phyloP scores from a whole-genome alignment of 2,888 invertebrate species.

The Trichogramma evanescens region DNA sequence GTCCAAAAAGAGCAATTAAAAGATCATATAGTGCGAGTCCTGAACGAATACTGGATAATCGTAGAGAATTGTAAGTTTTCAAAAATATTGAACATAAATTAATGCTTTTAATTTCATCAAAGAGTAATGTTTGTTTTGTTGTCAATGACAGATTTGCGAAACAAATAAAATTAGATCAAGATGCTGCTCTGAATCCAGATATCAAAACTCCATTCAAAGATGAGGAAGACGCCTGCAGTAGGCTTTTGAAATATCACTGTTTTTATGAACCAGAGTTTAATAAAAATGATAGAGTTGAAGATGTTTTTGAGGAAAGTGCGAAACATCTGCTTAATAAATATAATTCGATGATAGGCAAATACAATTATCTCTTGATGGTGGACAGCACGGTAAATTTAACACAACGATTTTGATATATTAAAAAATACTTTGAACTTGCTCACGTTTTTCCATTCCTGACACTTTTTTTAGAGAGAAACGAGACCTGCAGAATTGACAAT shows the following conservation, averaged over 20 bases:
- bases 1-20: conserved; percentile 43
- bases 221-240: conserved; percentile 67
- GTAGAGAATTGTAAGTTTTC: not conserved
- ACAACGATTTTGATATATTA: not conserved
- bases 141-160: conserved; percentile 59
- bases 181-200: conserved; percentile 67
- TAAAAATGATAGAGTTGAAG: conserved; percentile 63
- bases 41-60: no score
- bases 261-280: conserved; percentile 61
- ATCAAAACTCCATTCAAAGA: conserved; percentile 64
- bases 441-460: not conserved
- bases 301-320: conserved; percentile 63
- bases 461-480: conserved; percentile 55
- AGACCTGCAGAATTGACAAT: conserved; percentile 71
- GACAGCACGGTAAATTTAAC: conserved; percentile 63
- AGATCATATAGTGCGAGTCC: conserved; percentile 42
- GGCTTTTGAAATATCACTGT: conserved; percentile 70
- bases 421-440: not conserved
- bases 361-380: conserved; percentile 63
- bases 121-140: conserved; percentile 13
- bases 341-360: conserved; percentile 65
- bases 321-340: conserved; percentile 64
- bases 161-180: conserved; percentile 68
- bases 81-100: not conserved
- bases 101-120: not conserved